Percentiles rank a stretch among this genome's conserved stretches.
phyloP scores from a whole-genome alignment of 2,113 vertebrate genomes.

The Dromaius novaehollandiae region DNA sequence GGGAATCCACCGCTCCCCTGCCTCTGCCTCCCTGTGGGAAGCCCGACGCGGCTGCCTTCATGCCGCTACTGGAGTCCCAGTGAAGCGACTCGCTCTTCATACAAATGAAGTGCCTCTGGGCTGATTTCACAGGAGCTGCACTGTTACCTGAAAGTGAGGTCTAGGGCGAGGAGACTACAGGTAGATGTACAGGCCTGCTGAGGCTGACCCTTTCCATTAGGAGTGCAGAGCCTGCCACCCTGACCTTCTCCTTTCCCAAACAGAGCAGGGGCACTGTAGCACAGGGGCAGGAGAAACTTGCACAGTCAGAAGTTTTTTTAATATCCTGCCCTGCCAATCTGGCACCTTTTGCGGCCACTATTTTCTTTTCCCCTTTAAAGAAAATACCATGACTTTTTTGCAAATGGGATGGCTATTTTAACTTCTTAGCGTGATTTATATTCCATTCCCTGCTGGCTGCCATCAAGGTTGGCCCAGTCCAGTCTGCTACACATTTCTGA shows the following conservation, averaged over 20 bases:
- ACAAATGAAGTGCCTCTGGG: neutral
- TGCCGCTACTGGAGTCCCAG: neutral
- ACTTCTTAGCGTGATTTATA: slow-evolving; percentile 39
- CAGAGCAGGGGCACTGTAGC: neutral
- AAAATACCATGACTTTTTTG: slow-evolving; percentile 49
- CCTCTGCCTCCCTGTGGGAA: neutral
- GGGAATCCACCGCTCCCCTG: no score
- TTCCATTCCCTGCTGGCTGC: slow-evolving; percentile 36
- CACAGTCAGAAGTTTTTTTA: slow-evolving; percentile 38
- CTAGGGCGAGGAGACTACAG: neutral
- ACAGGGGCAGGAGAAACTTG: neutral
- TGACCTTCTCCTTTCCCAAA: neutral
- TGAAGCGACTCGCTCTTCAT: neutral
- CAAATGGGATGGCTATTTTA: slow-evolving; percentile 38
- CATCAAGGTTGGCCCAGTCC: neutral
- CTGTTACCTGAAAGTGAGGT: fast-evolving
- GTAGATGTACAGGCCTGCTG: neutral
- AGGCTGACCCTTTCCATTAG: neutral
- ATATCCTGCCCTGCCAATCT: neutral
- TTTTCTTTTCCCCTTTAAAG: slow-evolving; percentile 55
- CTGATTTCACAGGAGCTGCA: neutral
- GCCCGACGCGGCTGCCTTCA: neutral
- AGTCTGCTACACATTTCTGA: slow-evolving; percentile 29
- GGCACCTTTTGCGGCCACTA: slow-evolving; percentile 1
- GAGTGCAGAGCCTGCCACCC: fast-evolving